These are phyloP conservation scores for Caenorhabditis elegans DNA, from an alignment of 1,140 invertebrate genomes.

Conservation along the genomic window DNA sequence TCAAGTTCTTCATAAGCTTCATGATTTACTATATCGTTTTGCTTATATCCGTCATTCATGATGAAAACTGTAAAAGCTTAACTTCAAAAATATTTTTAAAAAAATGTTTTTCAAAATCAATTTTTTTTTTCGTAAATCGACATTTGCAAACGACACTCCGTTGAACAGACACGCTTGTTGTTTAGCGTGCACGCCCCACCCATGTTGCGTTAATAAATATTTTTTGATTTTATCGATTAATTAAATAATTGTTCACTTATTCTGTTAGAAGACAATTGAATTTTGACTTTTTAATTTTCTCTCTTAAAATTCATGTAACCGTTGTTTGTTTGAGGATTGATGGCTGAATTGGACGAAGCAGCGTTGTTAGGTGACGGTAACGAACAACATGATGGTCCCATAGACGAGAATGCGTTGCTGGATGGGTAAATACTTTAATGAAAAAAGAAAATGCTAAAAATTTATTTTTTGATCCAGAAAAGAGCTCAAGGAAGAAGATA, in stretches of 20 bases:
- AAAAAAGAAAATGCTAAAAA: neutral
- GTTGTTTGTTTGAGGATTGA: neutral
- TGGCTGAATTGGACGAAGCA: conserved; percentile 38
- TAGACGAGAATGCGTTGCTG: conserved; percentile 30
- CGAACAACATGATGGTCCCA: neutral
- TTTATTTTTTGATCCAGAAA: neutral
- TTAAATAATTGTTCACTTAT: too few species aligned
- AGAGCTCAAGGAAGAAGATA: neutral
- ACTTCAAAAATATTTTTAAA: neutral
- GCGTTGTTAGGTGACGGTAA: neutral
- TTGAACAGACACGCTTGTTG: neutral
- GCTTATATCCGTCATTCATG: neutral
- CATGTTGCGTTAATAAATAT: too few species aligned
- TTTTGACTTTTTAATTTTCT: too few species aligned
- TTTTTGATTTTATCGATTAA: too few species aligned
- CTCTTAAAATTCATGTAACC: too few species aligned
- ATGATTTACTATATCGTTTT: too few species aligned
- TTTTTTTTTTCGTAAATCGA: neutral
- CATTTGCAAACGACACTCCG: neutral
- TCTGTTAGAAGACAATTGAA: too few species aligned
- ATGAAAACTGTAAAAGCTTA: neutral
- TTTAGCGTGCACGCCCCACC: neutral
- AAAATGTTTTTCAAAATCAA: neutral
- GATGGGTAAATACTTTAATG: neutral
- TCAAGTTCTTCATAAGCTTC: neutral